Base-by-base conservation (phyloP, 2,888 invertebrate species). In the Ophioninae sp. region DNA sequence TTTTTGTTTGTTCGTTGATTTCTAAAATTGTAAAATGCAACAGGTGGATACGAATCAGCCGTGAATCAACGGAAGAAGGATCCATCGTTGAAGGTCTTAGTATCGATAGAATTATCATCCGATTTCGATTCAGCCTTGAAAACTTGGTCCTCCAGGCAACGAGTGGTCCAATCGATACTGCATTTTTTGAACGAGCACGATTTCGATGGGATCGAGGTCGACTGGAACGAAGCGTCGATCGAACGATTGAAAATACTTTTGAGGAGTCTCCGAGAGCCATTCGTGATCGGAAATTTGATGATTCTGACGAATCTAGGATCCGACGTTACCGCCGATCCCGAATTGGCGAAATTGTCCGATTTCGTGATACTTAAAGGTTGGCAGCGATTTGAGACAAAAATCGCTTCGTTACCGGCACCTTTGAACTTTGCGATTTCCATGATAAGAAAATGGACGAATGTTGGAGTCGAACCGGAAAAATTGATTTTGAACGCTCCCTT, bases 161-260 rank as follows among this genome's bases (percentile, higher is more conserved):
- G 94, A 86, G 96, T 96, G 89, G 95, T 95, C 20, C 93, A 94
- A 58, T 96, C 96, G 61, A 94, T 95, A 0, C 91, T 96, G 0
- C 93, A 93, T 64, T 96, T 96, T 88, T 90, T 97, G 71, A 94
- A 94, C 79, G 94, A 95, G 80, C 95, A 96, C 87, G 95, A 95
- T 79, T 97, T 98, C 89, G 97, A 98, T 90, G 98, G 98, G 0
- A 93, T 97, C 13, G 97, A 97, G 89, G 93, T 97, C 6, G 96
- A 97, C 88, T 97, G 86, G 94, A 93, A 75, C 92, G 93, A 13
- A 89, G 91, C 68, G 37, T 84, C 90, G 86, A 65, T 93, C 92
- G 69, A 95, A 95, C 91, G 95, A 94, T 90, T 95, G 61, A 94
- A 95, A 37, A 91, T 93, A 41, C 91, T 94, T 6, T 92, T 96